Conservation (phyloP, 2,888 invertebrate species). For the Amblyjoppa proteus region DNA sequence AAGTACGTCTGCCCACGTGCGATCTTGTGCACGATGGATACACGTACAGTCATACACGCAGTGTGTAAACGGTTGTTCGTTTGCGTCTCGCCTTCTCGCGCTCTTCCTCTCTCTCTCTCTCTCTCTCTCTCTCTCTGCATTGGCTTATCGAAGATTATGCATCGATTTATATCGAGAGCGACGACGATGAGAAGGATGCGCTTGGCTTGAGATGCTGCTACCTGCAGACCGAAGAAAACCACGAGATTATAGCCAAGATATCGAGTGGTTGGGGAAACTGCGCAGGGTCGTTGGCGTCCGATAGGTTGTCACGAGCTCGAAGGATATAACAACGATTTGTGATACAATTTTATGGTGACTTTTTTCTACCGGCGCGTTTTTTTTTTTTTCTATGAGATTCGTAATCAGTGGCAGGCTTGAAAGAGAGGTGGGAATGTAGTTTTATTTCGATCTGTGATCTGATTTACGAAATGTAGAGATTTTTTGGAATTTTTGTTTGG, state of each 20-base stretch:
- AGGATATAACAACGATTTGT: neutral
- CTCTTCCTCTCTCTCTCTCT: neutral
- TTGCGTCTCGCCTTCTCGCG: neutral
- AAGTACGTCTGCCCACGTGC: slow-evolving; percentile 44
- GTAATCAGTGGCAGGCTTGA: neutral
- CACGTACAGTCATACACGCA: neutral
- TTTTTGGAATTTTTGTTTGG: no score
- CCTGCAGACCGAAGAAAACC: neutral
- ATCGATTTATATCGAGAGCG: slow-evolving; percentile 8
- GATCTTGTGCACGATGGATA: slow-evolving; percentile 4
- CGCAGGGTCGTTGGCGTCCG: neutral
- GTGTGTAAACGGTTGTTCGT: neutral
- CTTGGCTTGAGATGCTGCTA: neutral
- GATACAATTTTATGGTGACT: neutral
- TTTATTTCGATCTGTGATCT: no score
- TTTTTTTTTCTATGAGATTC: neutral
- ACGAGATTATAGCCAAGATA: neutral
- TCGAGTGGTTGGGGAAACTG: neutral
- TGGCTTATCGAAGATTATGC: neutral
- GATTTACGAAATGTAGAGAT: no score
- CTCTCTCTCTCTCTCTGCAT: neutral
- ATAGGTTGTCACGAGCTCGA: no score
- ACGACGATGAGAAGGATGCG: slow-evolving; percentile 2
- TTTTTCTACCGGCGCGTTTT: neutral
- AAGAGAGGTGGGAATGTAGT: neutral